Conservation (phyloP, 2,888 invertebrate genomes). For the Lottia gigantea region DNA sequence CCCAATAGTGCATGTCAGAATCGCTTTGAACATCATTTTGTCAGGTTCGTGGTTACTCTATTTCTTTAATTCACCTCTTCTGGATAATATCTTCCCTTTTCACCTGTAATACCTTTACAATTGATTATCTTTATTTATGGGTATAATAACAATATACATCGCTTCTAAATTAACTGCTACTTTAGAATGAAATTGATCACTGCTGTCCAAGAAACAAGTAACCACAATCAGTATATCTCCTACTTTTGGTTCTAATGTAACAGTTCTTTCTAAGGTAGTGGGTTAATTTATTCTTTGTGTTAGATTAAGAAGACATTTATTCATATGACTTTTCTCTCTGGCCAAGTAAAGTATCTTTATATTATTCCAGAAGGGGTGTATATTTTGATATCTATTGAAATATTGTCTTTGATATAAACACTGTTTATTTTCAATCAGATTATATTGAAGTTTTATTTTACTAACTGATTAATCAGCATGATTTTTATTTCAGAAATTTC, state of each 20-base stretch:
- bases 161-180: too few species aligned
- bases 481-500: not conserved
- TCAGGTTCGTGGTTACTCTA: slow-evolving; percentile 9
- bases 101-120: too few species aligned
- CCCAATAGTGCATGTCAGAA: slow-evolving; percentile 10
- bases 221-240: too few species aligned
- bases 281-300: slow-evolving; percentile 8
- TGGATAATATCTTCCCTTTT: not conserved
- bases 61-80: slow-evolving; percentile 5
- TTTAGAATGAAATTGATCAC: too few species aligned
- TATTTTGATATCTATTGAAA: not conserved
- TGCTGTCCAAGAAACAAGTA: too few species aligned
- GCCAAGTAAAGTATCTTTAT: too few species aligned
- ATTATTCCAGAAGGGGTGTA: slow-evolving; percentile 3
- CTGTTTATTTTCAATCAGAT: slow-evolving; percentile 15
- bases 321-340: not conserved
- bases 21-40: slow-evolving; percentile 11
- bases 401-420: too few species aligned
- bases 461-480: slow-evolving; percentile 3
- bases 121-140: too few species aligned
- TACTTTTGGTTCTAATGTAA: too few species aligned
- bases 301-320: slow-evolving; percentile 12
- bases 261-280: not conserved
- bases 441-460: not conserved
- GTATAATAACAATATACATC: too few species aligned